Evolutionary conservation across 2,888 invertebrate species (phyloP).

Genomic region (Dione vanillae): DNA sequence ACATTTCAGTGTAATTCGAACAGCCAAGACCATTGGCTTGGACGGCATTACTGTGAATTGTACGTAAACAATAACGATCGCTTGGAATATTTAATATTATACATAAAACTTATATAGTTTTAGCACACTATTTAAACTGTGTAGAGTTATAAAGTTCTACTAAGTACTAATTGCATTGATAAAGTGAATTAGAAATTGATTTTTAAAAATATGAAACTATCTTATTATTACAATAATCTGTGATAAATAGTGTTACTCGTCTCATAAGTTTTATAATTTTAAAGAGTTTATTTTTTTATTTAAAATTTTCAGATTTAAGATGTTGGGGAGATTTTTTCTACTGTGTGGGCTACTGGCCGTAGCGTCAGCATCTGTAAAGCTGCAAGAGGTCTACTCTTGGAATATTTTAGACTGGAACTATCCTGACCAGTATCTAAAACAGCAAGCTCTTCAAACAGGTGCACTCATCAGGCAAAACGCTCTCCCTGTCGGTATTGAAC

Average conservation of each 20-base stretch:
- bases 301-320: conserved; percentile 36
- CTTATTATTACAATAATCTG: not conserved
- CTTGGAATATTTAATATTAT: conserved; percentile 6
- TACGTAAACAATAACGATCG: conserved; percentile 53
- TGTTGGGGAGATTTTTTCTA: conserved; percentile 48
- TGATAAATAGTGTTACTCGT: conserved; percentile 1
- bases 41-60: conserved; percentile 51
- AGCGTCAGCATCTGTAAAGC: conserved; percentile 75
- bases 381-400: conserved; percentile 91
- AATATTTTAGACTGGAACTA: conserved; percentile 90
- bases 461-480: conserved; percentile 90
- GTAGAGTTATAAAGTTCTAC: not conserved
- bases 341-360: conserved; percentile 60
- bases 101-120: not conserved
- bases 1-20: conserved; percentile 60
- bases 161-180: not conserved
- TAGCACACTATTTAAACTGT: not conserved
- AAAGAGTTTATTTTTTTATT: not conserved
- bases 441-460: conserved; percentile 86
- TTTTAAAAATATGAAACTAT: not conserved
- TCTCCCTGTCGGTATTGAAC: conserved; percentile 92
- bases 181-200: not conserved
- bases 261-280: not conserved
- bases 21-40: conserved; percentile 58
- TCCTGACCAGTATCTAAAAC: conserved; percentile 85